These are phyloP conservation scores for Pogonocichla stellata DNA, from an alignment of 2,113 vertebrate species.

Conservation along the genomic window DNA sequence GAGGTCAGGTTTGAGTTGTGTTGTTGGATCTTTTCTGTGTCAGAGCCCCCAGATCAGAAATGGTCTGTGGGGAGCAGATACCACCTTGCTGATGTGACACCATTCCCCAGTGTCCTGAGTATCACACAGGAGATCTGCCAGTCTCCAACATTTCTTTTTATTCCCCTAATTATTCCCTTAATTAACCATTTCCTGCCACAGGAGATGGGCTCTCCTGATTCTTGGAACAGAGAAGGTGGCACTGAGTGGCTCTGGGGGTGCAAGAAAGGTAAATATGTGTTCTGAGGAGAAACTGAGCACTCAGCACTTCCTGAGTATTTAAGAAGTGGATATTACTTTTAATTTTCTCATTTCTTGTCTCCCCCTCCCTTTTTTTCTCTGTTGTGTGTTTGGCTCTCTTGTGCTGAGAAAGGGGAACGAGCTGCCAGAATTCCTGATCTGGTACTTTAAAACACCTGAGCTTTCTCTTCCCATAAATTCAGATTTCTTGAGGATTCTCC, in stretches of 20 bases:
- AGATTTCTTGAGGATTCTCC: not conserved
- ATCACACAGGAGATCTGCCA: not conserved
- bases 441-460: not conserved
- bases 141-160: not conserved
- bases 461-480: not conserved
- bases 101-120: not conserved
- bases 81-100: not conserved
- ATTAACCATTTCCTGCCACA: not conserved
- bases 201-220: not conserved
- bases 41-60: not conserved
- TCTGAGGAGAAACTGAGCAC: not conserved
- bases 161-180: not conserved
- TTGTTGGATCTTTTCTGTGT: not conserved
- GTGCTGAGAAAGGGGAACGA: not conserved
- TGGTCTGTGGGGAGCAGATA: not conserved
- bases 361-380: not conserved
- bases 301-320: not conserved
- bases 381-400: not conserved
- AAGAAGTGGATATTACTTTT: not conserved
- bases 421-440: not conserved
- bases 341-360: not conserved
- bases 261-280: not conserved
- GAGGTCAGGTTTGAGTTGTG: not conserved
- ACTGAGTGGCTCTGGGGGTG: fast-evolving
- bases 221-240: not conserved